Percentiles rank a stretch among this genome's conserved stretches.
Evolutionary conservation across 2,113 vertebrate species (phyloP).

Genomic region (Sardina pilchardus): DNA sequence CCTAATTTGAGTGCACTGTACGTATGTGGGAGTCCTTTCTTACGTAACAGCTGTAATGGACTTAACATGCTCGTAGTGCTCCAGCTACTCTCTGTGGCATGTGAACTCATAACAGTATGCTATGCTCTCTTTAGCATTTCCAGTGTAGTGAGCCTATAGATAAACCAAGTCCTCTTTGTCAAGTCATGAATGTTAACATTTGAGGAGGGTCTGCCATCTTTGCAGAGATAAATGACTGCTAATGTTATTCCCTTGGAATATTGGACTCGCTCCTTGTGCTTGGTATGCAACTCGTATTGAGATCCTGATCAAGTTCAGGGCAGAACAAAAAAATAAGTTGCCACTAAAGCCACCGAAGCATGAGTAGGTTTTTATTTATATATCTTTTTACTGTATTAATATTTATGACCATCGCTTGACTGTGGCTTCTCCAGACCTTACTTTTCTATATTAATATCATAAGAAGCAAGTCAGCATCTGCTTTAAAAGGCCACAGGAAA

Average conservation of each 20-base stretch:
- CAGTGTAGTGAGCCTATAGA: background rate
- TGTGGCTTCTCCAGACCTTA: conserved; percentile 52
- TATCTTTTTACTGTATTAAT: conserved; percentile 57
- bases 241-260: background rate
- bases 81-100: background rate
- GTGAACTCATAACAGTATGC: background rate
- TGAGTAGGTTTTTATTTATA: conserved; percentile 36
- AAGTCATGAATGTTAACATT: conserved; percentile 36
- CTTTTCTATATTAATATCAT: conserved; percentile 71
- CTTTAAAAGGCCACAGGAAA: conserved; percentile 57
- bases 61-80: background rate
- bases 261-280: conserved; percentile 25
- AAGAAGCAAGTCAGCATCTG: conserved; percentile 68
- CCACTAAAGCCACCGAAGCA: conserved; percentile 24
- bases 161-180: conserved; percentile 21
- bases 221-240: background rate
- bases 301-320: conserved; percentile 25
- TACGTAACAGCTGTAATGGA: background rate
- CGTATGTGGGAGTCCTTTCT: conserved; percentile 7
- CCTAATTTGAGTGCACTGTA: conserved; percentile 1
- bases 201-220: background rate
- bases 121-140: background rate
- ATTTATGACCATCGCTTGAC: conserved; percentile 65
- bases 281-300: conserved; percentile 27
- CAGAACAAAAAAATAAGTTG: conserved; percentile 36